phyloP scores from a whole-genome alignment of 2,888 invertebrate genomes.

The Phania funesta region DNA sequence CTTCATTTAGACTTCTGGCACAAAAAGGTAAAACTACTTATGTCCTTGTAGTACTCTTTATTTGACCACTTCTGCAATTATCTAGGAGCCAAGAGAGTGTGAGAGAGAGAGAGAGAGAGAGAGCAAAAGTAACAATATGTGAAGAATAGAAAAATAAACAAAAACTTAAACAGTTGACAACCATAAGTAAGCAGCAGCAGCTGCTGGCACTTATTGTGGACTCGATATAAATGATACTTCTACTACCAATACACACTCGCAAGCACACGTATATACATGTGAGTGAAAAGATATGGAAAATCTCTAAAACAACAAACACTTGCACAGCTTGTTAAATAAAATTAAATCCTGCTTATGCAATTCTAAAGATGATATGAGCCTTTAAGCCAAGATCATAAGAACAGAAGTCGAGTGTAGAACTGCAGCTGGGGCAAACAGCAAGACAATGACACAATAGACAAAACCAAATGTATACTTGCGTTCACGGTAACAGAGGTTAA shows the following conservation, averaged over 20 bases:
- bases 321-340: conserved; percentile 56
- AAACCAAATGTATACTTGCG: conserved; percentile 5
- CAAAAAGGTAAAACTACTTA: not conserved
- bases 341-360: conserved; percentile 63
- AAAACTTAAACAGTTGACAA: conserved; percentile 61
- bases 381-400: conserved; percentile 65
- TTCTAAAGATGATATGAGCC: conserved; percentile 52
- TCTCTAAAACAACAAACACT: conserved; percentile 38
- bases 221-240: conserved; percentile 52
- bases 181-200: conserved; percentile 62
- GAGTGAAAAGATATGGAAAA: not conserved
- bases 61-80: not conserved
- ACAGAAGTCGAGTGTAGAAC: conserved; percentile 62
- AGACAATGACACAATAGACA: conserved; percentile 34
- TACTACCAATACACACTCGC: conserved; percentile 7
- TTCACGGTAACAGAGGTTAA: conserved; percentile 5
- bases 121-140: not conserved
- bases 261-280: too few species aligned
- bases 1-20: too few species aligned
- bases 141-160: conserved; percentile 11
- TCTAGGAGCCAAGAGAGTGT: conserved; percentile 1
- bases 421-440: conserved; percentile 52
- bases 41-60: not conserved
- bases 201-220: conserved; percentile 63
- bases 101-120: too few species aligned